Evolutionary conservation across 2,113 vertebrate genomes (phyloP).

Genomic region (Odocoileus hemionus): DNA sequence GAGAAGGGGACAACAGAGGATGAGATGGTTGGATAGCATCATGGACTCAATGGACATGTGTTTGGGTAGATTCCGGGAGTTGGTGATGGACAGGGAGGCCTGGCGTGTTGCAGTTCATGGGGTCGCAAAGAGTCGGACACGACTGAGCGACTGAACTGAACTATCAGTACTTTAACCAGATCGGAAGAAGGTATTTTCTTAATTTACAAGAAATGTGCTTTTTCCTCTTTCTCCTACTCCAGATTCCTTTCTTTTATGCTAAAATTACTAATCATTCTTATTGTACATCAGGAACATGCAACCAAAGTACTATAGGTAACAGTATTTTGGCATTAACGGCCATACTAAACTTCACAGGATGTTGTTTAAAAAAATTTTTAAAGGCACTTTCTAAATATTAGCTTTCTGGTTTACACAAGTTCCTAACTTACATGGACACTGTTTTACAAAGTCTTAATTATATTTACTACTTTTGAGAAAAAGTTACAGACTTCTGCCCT

Average conservation of each 20-base stretch:
- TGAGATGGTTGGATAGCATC: neutral
- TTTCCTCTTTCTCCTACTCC: neutral
- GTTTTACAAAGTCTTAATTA: neutral
- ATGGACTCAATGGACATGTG: neutral
- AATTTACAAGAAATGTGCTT: neutral
- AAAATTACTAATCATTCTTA: neutral
- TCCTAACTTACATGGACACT: neutral
- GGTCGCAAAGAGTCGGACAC: fast-evolving
- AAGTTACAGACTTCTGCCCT: neutral
- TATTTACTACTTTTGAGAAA: neutral
- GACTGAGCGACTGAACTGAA: neutral
- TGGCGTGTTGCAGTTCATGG: neutral
- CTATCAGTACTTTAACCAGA: neutral
- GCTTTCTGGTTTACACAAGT: neutral
- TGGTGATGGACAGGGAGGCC: neutral
- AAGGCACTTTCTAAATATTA: neutral
- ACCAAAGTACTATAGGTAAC: neutral
- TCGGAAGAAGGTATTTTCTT: neutral
- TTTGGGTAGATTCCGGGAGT: fast-evolving
- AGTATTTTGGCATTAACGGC: neutral
- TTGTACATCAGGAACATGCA: neutral
- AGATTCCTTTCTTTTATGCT: neutral
- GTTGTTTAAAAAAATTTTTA: neutral
- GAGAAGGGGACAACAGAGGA: neutral
- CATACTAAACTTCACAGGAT: neutral